phyloP scores from a whole-genome alignment of 2,113 vertebrate genomes.

The Rhea americana region DNA sequence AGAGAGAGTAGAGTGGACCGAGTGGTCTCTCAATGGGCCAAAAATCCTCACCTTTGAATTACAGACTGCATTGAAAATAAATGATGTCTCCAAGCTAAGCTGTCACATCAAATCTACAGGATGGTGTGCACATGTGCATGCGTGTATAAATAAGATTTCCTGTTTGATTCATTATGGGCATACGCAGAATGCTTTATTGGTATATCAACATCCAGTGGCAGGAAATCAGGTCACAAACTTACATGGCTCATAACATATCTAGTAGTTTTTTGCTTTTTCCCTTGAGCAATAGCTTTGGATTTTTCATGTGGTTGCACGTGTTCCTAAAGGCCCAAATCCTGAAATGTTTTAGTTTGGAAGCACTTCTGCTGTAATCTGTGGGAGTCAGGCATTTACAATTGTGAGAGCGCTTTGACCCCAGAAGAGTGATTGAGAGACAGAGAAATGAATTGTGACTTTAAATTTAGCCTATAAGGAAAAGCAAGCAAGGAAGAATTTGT shows the following conservation, averaged over 20 bases:
- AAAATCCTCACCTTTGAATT: neutral
- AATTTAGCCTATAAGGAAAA: constrained; percentile 3
- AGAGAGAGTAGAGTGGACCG: neutral
- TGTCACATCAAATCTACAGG: neutral
- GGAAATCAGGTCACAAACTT: neutral
- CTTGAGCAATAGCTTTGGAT: neutral
- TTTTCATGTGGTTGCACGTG: neutral
- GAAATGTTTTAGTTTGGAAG: neutral
- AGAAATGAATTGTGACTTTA: constrained; percentile 8
- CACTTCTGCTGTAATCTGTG: neutral
- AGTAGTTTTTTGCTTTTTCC: neutral
- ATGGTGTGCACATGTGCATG: rapidly evolving
- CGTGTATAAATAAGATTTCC: neutral
- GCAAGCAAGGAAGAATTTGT: neutral
- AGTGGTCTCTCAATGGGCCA: neutral
- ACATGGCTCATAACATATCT: neutral
- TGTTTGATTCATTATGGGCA: neutral
- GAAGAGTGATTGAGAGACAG: neutral
- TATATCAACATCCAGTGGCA: neutral
- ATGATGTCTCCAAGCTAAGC: neutral
- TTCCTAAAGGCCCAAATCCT: neutral
- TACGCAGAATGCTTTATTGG: neutral
- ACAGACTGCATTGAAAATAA: neutral
- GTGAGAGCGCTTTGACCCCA: neutral
- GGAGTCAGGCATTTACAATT: neutral